phyloP scores from a whole-genome alignment of 2,113 vertebrate species.

The Meriones unguiculatus region DNA sequence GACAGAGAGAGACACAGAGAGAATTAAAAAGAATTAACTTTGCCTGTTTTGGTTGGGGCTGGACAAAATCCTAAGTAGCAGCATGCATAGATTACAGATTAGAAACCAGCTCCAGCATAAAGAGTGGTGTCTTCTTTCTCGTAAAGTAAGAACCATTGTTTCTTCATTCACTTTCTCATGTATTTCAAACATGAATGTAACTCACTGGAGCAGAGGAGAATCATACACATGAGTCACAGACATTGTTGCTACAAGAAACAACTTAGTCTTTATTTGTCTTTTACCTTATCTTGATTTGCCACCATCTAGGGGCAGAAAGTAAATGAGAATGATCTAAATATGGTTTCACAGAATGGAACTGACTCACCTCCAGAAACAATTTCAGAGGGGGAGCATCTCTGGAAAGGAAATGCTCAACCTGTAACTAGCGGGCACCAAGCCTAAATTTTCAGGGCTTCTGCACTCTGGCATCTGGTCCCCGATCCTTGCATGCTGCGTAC shows the following conservation, averaged over 20 bases:
- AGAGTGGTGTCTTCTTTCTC: background rate
- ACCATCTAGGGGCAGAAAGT: background rate
- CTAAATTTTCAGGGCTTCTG: no score
- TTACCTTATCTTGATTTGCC: background rate
- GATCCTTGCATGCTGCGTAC: background rate
- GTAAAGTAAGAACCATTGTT: background rate
- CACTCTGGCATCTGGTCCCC: background rate
- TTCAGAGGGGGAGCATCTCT: background rate
- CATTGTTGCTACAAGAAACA: background rate
- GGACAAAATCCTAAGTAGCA: slow-evolving; percentile 18
- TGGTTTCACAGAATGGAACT: background rate
- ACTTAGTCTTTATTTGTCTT: background rate
- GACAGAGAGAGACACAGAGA: background rate
- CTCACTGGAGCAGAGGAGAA: background rate
- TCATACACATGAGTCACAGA: background rate
- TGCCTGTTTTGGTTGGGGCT: background rate
- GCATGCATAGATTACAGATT: slow-evolving; percentile 2
- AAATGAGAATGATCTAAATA: background rate
- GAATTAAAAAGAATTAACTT: background rate
- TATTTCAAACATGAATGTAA: background rate
- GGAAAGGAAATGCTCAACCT: background rate
- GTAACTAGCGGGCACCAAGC: background rate
- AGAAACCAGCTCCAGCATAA: background rate
- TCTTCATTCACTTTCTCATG: slow-evolving; percentile 56
- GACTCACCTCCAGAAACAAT: background rate